Base-by-base conservation (phyloP, 2,888 invertebrate species). In the Parelbella ahira region DNA sequence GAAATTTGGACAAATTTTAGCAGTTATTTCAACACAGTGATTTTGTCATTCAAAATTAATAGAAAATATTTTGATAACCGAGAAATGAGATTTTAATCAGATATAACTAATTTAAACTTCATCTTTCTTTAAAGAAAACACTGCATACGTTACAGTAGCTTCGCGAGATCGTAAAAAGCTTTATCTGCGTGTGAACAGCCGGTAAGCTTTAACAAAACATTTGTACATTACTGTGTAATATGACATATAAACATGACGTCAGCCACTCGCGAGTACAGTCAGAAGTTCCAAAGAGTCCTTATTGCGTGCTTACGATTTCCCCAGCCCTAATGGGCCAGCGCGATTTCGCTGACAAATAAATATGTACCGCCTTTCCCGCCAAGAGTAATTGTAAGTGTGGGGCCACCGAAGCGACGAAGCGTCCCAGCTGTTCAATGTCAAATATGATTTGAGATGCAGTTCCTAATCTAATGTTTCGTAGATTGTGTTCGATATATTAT, bases 301-400 rank as follows among this genome's bases (percentile, higher is more conserved):
- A 78, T 78, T 73, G 75, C 79, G 76, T 78, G 75, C 73, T 70
- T 68, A 75, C 71, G 66, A 70, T 73, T 74, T 68, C 57, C 66
- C 64, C 52, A 53, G 56, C 61, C 65, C 62, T 81, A 82, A 81
- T 81, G 78, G 79, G 62, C 62, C 59, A 66, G 64, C 64, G 70
- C 71, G 75, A 81, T 78, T 81, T 78, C 55, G 79, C 80, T 78
- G 78, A 82, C 81, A 81, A 81, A 82, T 79, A 81, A 80, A 81
- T 79, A 79, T 69, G 73, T 73, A 74, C 72, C 66, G 63, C 64
- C 68, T 61, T 68, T 63, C 61, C 66, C 58, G 51, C 51, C 60
- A 62, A 66, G 63, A 72, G 66, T 69, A 71, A 74, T 74, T 74
- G 72, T 73, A 60, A 58, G 56, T 50, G 61, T 60, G 45, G 48